These are phyloP conservation scores for Sipha maydis DNA, from an alignment of 2,888 invertebrate genomes.

Conservation along the genomic window DNA sequence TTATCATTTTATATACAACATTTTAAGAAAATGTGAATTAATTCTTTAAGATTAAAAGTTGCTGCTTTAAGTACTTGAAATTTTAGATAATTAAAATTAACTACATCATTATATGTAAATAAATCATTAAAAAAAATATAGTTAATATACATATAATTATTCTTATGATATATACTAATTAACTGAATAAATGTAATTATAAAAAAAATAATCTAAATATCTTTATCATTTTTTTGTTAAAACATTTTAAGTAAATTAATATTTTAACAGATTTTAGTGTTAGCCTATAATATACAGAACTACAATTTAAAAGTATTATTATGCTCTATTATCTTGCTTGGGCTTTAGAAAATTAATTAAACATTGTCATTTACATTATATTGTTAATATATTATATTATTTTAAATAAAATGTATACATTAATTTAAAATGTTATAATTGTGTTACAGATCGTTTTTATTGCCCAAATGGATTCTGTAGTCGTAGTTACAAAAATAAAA, in stretches of 20 bases:
- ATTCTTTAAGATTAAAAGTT: too few relatives aligned
- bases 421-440: slow-evolving; percentile 7
- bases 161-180: too few relatives aligned
- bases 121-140: too few relatives aligned
- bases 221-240: background rate
- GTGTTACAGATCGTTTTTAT: slow-evolving; percentile 39
- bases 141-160: too few relatives aligned
- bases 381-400: background rate
- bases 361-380: background rate
- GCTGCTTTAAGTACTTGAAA: too few relatives aligned
- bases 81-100: too few relatives aligned
- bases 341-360: slow-evolving; percentile 26
- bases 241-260: too few relatives aligned
- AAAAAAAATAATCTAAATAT: too few relatives aligned
- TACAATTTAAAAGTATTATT: background rate
- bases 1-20: too few relatives aligned
- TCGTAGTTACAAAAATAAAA: slow-evolving; percentile 71
- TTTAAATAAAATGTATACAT: background rate
- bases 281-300: slow-evolving; percentile 23
- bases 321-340: slow-evolving; percentile 36
- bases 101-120: too few relatives aligned
- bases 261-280: slow-evolving; percentile 26
- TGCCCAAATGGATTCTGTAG: slow-evolving; percentile 66
- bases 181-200: too few relatives aligned
- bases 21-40: too few relatives aligned